Percentiles rank a stretch among this genome's conserved stretches.
These are phyloP conservation scores for Acanthurus tractus DNA, from an alignment of 2,797 vertebrate species.

Conservation along the genomic window DNA sequence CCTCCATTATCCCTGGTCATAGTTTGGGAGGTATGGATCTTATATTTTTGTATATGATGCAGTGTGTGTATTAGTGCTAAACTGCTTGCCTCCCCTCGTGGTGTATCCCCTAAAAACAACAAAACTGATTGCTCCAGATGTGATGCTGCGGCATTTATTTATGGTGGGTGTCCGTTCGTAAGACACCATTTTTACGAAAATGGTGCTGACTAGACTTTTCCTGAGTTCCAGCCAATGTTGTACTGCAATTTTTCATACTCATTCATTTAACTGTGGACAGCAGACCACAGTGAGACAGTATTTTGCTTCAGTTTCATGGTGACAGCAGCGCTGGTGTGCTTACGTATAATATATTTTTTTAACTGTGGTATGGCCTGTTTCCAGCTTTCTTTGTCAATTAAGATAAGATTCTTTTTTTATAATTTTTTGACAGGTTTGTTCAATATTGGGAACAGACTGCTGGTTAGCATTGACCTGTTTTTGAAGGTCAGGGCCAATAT, in stretches of 20 bases:
- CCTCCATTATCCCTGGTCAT: too few species aligned
- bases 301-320: conserved; percentile 7
- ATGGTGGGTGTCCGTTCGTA: too few species aligned
- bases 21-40: too few species aligned
- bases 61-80: too few species aligned
- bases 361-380: not conserved
- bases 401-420: not conserved
- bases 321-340: not conserved
- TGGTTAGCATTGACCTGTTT: conserved; percentile 96
- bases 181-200: not conserved
- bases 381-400: not conserved
- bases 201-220: too few species aligned
- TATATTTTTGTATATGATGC: too few species aligned
- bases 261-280: not conserved
- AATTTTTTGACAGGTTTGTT: conserved; percentile 89
- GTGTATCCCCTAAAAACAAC: too few species aligned
- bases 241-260: too few species aligned
- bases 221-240: too few species aligned
- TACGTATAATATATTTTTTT: not conserved
- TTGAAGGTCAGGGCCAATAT: conserved; percentile 92
- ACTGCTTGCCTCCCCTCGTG: too few species aligned
- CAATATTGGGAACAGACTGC: conserved; percentile 94
- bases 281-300: not conserved
- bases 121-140: not conserved
- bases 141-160: not conserved